A percentile compares a stretch with the other conserved stretches of the same genome.
These are phyloP conservation scores for Sogatella furcifera DNA, from an alignment of 1,140 invertebrate species.

Conservation along the genomic window DNA sequence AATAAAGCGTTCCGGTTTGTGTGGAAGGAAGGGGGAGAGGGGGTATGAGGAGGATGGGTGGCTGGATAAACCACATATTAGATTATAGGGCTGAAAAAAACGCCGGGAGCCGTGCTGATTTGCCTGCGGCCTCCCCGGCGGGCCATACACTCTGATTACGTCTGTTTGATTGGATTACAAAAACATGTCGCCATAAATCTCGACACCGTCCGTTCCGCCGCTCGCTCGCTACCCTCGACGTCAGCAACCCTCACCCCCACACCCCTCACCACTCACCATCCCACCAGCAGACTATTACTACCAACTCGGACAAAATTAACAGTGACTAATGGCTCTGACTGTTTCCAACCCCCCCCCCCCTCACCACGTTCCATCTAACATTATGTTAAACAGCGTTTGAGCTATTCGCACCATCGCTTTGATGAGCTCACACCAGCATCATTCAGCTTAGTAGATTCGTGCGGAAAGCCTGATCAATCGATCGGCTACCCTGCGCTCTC, in stretches of 20 bases:
- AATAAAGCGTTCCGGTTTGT: neutral
- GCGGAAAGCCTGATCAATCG: slow-evolving; percentile 5
- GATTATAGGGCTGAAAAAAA: neutral
- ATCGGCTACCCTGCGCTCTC: neutral
- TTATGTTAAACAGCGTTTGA: slow-evolving; percentile 8
- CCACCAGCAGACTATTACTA: slow-evolving; percentile 1
- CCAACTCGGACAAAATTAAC: too few relatives aligned
- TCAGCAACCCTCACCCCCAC: slow-evolving; percentile 8
- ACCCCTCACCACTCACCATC: neutral
- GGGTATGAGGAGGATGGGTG: neutral
- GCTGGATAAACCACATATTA: too few relatives aligned
- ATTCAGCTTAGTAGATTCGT: slow-evolving; percentile 12
- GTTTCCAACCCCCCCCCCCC: slow-evolving; percentile 16
- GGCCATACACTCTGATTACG: neutral
- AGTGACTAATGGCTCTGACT: too few relatives aligned
- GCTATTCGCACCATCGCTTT: slow-evolving; percentile 15
- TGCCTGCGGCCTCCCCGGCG: neutral
- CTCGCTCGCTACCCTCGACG: slow-evolving; percentile 1
- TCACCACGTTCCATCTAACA: neutral
- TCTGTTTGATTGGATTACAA: slow-evolving; percentile 4
- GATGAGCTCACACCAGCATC: slow-evolving; percentile 5
- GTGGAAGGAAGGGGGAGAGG: neutral
- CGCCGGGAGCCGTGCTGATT: neutral
- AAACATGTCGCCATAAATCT: slow-evolving; percentile 3
- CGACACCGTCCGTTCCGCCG: neutral